These are phyloP conservation scores for Naso thynnoides DNA, from an alignment of 2,797 vertebrate genomes.

Conservation along the genomic window DNA sequence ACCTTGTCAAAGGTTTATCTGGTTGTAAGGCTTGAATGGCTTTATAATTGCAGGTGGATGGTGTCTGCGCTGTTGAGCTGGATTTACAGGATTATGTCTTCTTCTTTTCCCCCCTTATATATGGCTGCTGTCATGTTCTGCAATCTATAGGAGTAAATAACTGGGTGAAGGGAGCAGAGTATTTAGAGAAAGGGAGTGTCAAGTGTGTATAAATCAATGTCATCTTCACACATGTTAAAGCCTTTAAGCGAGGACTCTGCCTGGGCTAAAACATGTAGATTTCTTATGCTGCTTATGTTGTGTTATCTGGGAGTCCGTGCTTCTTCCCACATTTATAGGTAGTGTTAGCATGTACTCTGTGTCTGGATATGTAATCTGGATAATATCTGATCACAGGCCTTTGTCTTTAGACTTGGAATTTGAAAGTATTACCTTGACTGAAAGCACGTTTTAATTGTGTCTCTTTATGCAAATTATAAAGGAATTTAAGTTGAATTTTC, in stretches of 20 bases:
- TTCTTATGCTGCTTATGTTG: too few relatives aligned
- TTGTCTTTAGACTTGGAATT: neutral
- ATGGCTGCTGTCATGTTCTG: conserved; percentile 25
- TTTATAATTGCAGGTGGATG: conserved; percentile 30
- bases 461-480: neutral
- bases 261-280: neutral
- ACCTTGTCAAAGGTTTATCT: conserved; percentile 20
- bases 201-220: conserved; percentile 7
- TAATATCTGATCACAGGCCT: neutral
- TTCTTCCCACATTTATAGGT: too few relatives aligned
- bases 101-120: conserved; percentile 24
- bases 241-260: neutral
- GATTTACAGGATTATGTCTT: neutral
- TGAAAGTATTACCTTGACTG: neutral
- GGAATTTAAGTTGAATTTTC: neutral
- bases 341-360: neutral
- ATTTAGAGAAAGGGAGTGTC: neutral
- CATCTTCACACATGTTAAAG: neutral
- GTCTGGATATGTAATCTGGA: neutral
- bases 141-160: conserved; percentile 34
- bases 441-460: neutral
- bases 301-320: too few relatives aligned
- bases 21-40: conserved; percentile 14
- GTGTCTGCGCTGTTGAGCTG: conserved; percentile 5
- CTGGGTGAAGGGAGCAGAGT: neutral